A percentile compares a stretch with the other conserved stretches of the same genome.
phyloP scores from a whole-genome alignment of 2,113 vertebrate species.

The Ailurus styani region DNA sequence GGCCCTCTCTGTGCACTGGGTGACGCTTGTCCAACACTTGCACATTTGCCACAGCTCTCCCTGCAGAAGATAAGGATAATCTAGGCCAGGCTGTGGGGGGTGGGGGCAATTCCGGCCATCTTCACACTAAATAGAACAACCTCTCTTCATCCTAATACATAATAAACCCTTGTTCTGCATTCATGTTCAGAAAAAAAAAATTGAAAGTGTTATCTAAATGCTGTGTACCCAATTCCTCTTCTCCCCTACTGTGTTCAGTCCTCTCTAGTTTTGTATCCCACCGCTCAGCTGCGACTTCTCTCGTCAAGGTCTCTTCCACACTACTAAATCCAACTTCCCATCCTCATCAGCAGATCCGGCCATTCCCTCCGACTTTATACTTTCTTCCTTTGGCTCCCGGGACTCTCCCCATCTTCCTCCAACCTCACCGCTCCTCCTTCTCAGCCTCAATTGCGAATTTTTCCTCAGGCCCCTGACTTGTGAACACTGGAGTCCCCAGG shows the following conservation, averaged over 20 bases:
- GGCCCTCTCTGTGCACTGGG: conserved; percentile 96
- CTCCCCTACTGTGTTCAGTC: neutral
- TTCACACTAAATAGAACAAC: neutral
- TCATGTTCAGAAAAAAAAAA: neutral
- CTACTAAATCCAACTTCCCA: neutral
- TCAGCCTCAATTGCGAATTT: neutral
- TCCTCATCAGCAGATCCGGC: neutral
- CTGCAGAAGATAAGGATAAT: conserved; percentile 73
- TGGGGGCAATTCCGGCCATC: neutral
- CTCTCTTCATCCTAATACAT: neutral
- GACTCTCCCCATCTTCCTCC: neutral
- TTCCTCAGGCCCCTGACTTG: neutral
- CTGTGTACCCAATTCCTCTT: neutral
- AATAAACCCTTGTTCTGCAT: neutral
- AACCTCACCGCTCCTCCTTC: neutral
- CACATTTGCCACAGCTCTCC: conserved; percentile 96
- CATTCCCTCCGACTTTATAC: neutral
- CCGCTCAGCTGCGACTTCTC: neutral
- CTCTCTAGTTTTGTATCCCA: neutral
- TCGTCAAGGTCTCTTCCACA: neutral
- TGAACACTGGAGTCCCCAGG: neutral
- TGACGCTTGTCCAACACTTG: conserved; percentile 94
- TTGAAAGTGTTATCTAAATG: neutral
- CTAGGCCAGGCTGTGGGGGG: neutral
- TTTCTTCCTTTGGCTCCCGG: neutral